Evolutionary conservation across 2,113 vertebrate species (phyloP).

Genomic region (Silurus glanis): DNA sequence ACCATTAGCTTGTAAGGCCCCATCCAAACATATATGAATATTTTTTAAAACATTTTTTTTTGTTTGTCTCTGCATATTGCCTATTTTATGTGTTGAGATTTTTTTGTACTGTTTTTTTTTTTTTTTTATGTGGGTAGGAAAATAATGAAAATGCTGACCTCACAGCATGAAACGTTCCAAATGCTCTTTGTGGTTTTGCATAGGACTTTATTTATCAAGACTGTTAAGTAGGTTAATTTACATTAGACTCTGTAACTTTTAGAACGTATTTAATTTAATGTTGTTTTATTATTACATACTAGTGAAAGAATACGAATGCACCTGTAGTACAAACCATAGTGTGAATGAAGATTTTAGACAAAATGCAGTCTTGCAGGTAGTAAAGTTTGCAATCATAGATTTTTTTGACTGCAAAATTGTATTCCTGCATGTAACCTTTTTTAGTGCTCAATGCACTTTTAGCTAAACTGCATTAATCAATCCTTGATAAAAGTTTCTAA

Average conservation of each 20-base stretch:
- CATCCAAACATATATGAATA: not conserved
- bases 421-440: no score
- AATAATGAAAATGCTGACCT: not conserved
- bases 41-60: not conserved
- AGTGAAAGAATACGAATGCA: not conserved
- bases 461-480: no score
- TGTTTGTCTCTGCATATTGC: not conserved
- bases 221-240: not conserved
- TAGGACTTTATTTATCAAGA: not conserved
- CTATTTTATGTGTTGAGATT: not conserved
- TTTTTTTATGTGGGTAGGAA: not conserved
- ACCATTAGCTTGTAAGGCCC: not conserved
- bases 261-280: not conserved
- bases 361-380: not conserved
- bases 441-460: no score
- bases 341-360: not conserved
- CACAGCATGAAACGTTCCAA: not conserved
- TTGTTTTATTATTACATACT: not conserved
- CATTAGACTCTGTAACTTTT: not conserved
- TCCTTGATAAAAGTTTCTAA: not conserved
- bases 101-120: not conserved
- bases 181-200: not conserved
- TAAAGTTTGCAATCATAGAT: no score
- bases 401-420: no score
- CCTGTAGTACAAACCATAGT: not conserved